Evolutionary conservation across 2,888 invertebrate species (phyloP), one percentile per base, ranked within the genome.

Genomic region (Eristalinus aeneus): DNA sequence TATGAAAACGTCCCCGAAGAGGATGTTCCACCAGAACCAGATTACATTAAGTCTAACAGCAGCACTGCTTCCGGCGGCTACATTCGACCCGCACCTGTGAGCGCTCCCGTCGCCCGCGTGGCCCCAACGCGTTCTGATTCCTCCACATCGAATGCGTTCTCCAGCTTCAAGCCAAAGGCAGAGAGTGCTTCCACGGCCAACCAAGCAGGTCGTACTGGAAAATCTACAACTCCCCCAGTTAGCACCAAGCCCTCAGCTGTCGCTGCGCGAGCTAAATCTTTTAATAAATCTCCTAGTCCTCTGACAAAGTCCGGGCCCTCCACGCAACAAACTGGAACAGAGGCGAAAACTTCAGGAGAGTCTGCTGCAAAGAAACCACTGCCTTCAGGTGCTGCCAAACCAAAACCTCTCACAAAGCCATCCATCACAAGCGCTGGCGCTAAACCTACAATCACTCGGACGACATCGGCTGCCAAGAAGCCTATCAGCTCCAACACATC

Each of bases 61-160:
- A 94, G 94, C 23, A 94, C 95, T 0, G 95, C 96, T 0, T 95
- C 95, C 54, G 96, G 96, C 83, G 96, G 96, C 0, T 96, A 96
- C 90, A 93, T 96, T 73, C 94, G 95, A 88, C 95, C 97, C 0
- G 95, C 96, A 9, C 94, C 95, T 0, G 94, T 96, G 0, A 96
- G 96, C 89, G 94, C 95, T 39, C 96, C 96, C 4, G 91, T 93
- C 72, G 92, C 92, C 4, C 90, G 93, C 22, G 92, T 93, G 22
- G 92, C 93, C 0, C 93, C 92, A 53, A 91, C 91, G 6, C 90
- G 92, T 64, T 90, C 92, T 4, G 91, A 92, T 76, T 58, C 46
- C 34, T 88, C 91, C 8, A 89, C 91, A n/a, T 88, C 91, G 11
- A 90, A 89, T 16, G 89, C 91, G 31, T 90, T 92, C 80, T 92